phyloP scores from a whole-genome alignment of 2,797 vertebrate genomes.

The Pogonophryne albipinna region DNA sequence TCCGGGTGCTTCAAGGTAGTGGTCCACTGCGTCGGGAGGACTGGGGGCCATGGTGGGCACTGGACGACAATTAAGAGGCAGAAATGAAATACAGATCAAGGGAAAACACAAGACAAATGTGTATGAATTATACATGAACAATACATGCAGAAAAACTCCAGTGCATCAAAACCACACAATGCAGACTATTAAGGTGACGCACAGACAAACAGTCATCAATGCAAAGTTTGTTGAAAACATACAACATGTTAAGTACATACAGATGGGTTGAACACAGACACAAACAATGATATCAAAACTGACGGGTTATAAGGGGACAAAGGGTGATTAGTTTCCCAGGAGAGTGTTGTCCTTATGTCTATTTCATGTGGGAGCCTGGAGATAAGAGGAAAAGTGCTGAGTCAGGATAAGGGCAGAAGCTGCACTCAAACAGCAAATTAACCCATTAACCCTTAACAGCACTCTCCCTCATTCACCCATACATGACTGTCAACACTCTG shows the following conservation, averaged over 20 bases:
- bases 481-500: constrained; percentile 5
- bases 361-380: constrained; percentile 61
- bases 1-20: constrained; percentile 93
- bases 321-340: constrained; percentile 36
- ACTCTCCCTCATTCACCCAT: constrained; percentile 4
- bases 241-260: constrained; percentile 29
- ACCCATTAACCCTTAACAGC: constrained; percentile 28
- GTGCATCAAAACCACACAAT: constrained; percentile 9
- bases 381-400: constrained; percentile 64
- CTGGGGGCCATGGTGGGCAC: constrained; percentile 96
- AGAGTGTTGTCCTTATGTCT: constrained; percentile 36
- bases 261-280: constrained; percentile 13
- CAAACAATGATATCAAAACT: constrained; percentile 9
- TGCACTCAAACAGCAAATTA: constrained; percentile 46
- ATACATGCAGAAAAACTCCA: constrained; percentile 14
- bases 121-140: constrained; percentile 2
- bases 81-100: constrained; percentile 1
- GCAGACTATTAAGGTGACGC: constrained; percentile 3
- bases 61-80: constrained; percentile 62
- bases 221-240: constrained; percentile 31
- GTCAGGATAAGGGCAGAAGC: constrained; percentile 68
- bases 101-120: neutral
- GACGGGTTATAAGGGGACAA: constrained; percentile 34
- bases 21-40: constrained; percentile 94
- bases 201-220: neutral